A percentile compares a stretch with the other conserved stretches of the same genome.
Conservation (phyloP, 2,797 vertebrate genomes). For the Labeo calbasu region DNA sequence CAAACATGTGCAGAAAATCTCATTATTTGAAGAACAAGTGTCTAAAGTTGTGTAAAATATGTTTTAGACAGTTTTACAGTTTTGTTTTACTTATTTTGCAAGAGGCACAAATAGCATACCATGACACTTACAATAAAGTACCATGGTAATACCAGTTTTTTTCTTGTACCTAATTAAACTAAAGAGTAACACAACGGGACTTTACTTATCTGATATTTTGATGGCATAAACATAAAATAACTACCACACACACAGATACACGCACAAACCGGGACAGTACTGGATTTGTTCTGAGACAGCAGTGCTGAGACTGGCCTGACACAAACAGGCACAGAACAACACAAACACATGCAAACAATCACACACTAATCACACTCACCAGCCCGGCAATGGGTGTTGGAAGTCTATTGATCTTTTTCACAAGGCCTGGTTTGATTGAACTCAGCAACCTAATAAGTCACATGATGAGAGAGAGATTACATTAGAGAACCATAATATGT, state of each 20-base stretch:
- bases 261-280: conserved; percentile 21
- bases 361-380: conserved; percentile 80
- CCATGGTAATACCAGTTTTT: background rate
- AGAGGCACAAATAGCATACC: background rate
- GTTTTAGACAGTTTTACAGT: background rate
- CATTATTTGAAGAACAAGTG: background rate
- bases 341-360: conserved; percentile 28
- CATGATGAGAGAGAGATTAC: background rate
- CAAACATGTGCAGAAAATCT: too few relatives aligned
- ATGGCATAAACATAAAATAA: background rate
- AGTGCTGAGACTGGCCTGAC: conserved; percentile 25
- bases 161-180: background rate
- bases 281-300: conserved; percentile 45
- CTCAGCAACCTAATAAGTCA: conserved; percentile 87
- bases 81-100: background rate
- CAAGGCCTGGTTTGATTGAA: conserved; percentile 93
- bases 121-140: background rate
- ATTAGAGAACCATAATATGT: background rate
- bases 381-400: conserved; percentile 95
- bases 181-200: background rate
- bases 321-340: conserved; percentile 38
- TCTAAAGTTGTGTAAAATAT: background rate
- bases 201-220: background rate
- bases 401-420: conserved; percentile 98
- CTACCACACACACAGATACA: background rate